Percentiles rank a stretch among this genome's conserved stretches.
Evolutionary conservation across 2,113 vertebrate species (phyloP).

Genomic region (Nematolebias whitei): DNA sequence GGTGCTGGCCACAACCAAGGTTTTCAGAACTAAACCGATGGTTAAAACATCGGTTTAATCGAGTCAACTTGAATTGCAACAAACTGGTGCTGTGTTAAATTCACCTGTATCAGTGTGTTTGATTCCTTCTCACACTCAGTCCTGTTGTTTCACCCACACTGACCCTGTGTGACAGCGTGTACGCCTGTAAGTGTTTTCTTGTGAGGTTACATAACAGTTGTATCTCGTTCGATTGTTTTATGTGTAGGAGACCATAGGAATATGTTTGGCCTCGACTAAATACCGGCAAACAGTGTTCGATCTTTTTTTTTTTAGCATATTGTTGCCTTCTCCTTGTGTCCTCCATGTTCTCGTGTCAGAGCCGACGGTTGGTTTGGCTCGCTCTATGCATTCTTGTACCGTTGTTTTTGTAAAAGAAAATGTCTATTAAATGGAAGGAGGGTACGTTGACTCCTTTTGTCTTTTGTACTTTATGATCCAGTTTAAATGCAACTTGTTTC

Average conservation of each 20-base stretch:
- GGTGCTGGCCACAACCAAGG: too few relatives aligned
- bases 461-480: neutral
- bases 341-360: conserved; percentile 42
- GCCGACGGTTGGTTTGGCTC: conserved; percentile 42
- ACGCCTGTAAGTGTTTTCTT: conserved; percentile 15
- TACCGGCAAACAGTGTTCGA: conserved; percentile 60
- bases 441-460: conserved; percentile 35
- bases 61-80: neutral
- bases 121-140: conserved; percentile 12
- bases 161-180: conserved; percentile 28
- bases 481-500: too few relatives aligned
- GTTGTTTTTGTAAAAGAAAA: conserved; percentile 76
- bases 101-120: conserved; percentile 7
- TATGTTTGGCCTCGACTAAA: conserved; percentile 23
- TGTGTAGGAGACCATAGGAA: conserved; percentile 22
- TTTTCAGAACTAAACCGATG: too few relatives aligned
- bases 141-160: neutral
- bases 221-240: conserved; percentile 18
- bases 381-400: conserved; percentile 74
- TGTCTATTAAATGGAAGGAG: conserved; percentile 71
- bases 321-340: conserved; percentile 45
- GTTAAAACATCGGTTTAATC: too few relatives aligned
- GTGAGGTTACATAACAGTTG: conserved; percentile 3
- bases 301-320: conserved; percentile 29
- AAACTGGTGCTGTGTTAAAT: neutral